Base-by-base conservation (phyloP, 1,140 invertebrate genomes). In the Steinernema feltiae region DNA sequence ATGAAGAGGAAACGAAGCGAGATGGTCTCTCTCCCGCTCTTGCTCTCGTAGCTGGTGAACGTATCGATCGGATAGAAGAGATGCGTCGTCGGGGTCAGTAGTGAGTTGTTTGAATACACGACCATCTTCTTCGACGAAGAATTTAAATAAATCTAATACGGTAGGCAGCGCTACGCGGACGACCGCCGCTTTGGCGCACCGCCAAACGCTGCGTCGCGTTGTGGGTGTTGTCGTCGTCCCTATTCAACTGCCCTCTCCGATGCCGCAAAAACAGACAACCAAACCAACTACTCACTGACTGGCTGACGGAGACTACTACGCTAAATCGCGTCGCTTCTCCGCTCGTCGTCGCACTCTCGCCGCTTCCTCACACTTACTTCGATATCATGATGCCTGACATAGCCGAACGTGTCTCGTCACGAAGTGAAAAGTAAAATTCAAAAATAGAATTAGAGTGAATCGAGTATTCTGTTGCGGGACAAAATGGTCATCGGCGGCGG, bases 361-460 rank as follows among this genome's bases (percentile, higher is more conserved):
- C 24, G 53, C 24, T 63, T 63, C 53, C 53, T 63, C 53, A 63
- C 53, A 63, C 53, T 63, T 63, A 12, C 53, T 27, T 63, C 12
- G 53, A 17, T 7, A 63, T 63, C 12, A 27, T 63, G 53, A 27
- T 63, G 53, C 2, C 24, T 7, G 7, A 41, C 18, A 41, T 41
- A 41, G 35, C 35, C 35, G 35, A n/a, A n/a, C n/a, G n/a, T n/a
- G n/a, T n/a, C n/a, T n/a, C n/a, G n/a, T n/a, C n/a, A n/a, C n/a
- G n/a, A n/a, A n/a, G n/a, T n/a, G n/a, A n/a, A n/a, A n/a, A n/a
- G n/a, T n/a, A n/a, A n/a, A n/a, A n/a, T n/a, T n/a, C n/a, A n/a
- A n/a, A n/a, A n/a, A n/a, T n/a, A n/a, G n/a, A n/a, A n/a, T n/a
- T n/a, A n/a, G n/a, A n/a, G n/a, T n/a, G n/a, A n/a, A n/a, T 18